Evolutionary conservation across 2,113 vertebrate genomes (phyloP), one percentile per base, ranked within the genome.

Genomic region (Sylvietta virens): DNA sequence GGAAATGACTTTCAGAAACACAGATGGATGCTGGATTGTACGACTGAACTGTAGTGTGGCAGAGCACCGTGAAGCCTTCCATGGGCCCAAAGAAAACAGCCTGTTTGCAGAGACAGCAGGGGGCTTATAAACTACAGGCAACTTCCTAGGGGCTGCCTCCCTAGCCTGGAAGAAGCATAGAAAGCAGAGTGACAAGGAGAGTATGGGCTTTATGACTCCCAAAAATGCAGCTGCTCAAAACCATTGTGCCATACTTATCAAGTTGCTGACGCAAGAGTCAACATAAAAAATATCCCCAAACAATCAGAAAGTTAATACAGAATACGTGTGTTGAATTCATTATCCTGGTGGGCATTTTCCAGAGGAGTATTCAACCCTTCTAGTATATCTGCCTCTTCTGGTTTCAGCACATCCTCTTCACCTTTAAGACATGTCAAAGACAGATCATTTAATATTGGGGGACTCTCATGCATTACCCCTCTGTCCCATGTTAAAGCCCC

Each of bases 361-460:
- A 94, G 81, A 40, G 86, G 20, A 89, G 24, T 13, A 3, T 81
- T 84, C 58, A 85, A 24, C 54, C 19, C 74, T 57, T 67, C 90
- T n/a, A 88, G 39, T 37, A 37, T 65, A 62, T 87, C 95, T 67
- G 48, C 67, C 56, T 94, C 97, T 48, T 62, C 64, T 71, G 69
- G 77, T 60, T 78, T 57, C 74, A 90, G 44, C 57, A 77, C 28
- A 45, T 96, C 92, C 39, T 91, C 82, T 61, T 84, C 77, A 96
- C 94, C 98, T 98, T 12, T 26, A 94, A 92, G 73, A 76, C 33
- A 92, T 14, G 58, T 80, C 82, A 79, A 50, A 85, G 66, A 91
- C 50, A 88, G 37, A 30, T 47, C 0, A 91, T 87, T 86, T 77
- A 11, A 1, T 51, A 12, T 0, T 47, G 39, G 3, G 8, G 14